phyloP scores from a whole-genome alignment of 1,140 invertebrate species.

The Eupristina koningsbergeri region DNA sequence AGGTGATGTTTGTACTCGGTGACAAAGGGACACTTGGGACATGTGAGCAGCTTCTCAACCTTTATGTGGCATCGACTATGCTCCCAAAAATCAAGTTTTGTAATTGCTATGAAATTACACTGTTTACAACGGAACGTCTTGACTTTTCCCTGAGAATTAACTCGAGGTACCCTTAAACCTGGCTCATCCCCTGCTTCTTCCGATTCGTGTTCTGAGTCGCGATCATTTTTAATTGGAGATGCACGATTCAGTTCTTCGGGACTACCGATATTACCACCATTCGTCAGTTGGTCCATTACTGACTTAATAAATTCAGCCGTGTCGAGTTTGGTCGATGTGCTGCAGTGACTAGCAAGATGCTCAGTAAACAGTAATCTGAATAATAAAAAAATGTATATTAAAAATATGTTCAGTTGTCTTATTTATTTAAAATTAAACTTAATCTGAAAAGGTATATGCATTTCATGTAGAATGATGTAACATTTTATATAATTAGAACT shows the following conservation, averaged over 20 bases:
- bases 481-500: no score
- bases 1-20: slow-evolving; percentile 99
- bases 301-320: slow-evolving; percentile 44
- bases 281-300: slow-evolving; percentile 37
- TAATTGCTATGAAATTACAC: slow-evolving; percentile 87
- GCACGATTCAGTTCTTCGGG: slow-evolving; percentile 2
- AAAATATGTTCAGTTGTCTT: neutral
- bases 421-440: no score
- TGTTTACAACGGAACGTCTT: slow-evolving; percentile 95
- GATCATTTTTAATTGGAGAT: slow-evolving; percentile 45
- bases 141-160: slow-evolving; percentile 87
- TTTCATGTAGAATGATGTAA: no score
- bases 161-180: slow-evolving; percentile 76
- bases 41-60: slow-evolving; percentile 91
- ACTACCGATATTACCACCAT: neutral
- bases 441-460: no score
- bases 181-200: slow-evolving; percentile 79
- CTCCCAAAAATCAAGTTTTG: slow-evolving; percentile 94
- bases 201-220: slow-evolving; percentile 61
- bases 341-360: slow-evolving; percentile 55
- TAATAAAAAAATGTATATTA: neutral
- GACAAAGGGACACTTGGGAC: slow-evolving; percentile 95
- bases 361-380: slow-evolving; percentile 56
- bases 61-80: slow-evolving; percentile 94
- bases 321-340: slow-evolving; percentile 17